Conservation (phyloP, 2,888 invertebrate genomes). For the Venusia cambrica region DNA sequence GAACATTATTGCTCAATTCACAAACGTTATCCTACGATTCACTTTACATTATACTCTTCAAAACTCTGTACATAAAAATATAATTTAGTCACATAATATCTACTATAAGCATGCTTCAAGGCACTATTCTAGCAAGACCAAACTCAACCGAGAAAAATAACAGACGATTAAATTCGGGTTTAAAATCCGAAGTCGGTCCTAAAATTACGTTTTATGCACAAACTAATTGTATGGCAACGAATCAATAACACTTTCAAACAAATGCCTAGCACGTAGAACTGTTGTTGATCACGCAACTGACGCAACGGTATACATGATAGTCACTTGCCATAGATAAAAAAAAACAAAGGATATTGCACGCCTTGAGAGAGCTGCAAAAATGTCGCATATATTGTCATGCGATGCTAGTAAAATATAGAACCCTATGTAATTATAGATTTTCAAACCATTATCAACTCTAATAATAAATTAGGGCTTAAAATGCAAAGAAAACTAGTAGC, state of each 20-base stretch:
- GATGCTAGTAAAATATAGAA: too few species aligned
- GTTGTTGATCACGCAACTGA: conserved; percentile 47
- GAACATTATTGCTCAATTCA: conserved; percentile 69
- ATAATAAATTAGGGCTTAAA: too few species aligned
- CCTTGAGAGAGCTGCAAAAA: too few species aligned
- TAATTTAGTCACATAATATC: conserved; percentile 54
- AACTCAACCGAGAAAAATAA: conserved; percentile 57
- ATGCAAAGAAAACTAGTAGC: too few species aligned
- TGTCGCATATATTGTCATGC: too few species aligned
- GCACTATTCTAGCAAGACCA: conserved; percentile 78
- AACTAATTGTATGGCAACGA: too few species aligned
- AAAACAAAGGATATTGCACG: too few species aligned
- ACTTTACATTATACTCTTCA: conserved; percentile 37
- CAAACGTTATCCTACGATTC: conserved; percentile 36
- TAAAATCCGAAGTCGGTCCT: conserved; percentile 66
- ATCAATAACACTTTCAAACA: conserved; percentile 54
- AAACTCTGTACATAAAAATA: conserved; percentile 68
- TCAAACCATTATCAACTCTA: too few species aligned
- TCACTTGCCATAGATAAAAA: too few species aligned
- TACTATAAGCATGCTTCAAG: conserved; percentile 77
- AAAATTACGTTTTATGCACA: conserved; percentile 70
- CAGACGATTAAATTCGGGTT: conserved; percentile 77
- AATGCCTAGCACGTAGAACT: conserved; percentile 44
- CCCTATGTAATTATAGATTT: too few species aligned
- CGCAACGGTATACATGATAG: too few species aligned